Percentiles rank a stretch among this genome's conserved stretches.
These are phyloP conservation scores for Himalopsyche japonica DNA, from an alignment of 2,888 invertebrate species.

Conservation along the genomic window DNA sequence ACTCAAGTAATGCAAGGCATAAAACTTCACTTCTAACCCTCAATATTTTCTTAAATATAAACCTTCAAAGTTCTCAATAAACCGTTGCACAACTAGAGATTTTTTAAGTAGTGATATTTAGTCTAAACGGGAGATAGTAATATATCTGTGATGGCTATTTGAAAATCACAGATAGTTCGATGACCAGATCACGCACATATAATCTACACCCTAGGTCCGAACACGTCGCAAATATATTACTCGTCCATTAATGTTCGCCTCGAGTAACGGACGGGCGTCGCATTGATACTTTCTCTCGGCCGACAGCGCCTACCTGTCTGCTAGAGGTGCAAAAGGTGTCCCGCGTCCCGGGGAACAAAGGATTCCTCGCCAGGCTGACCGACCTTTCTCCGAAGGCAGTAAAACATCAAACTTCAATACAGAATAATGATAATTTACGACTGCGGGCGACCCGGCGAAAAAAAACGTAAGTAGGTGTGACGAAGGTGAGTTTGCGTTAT, in stretches of 20 bases:
- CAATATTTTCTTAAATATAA: no score
- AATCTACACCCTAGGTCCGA: not conserved
- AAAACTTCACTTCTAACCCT: no score
- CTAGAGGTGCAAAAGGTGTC: not conserved
- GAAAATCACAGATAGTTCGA: no score
- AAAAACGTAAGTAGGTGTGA: not conserved
- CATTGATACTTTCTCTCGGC: not conserved
- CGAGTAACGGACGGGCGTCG: not conserved
- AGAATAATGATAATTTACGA: constrained; percentile 38
- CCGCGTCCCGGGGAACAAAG: not conserved
- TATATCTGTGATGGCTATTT: no score
- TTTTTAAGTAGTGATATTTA: no score
- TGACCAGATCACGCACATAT: no score
- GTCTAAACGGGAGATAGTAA: no score
- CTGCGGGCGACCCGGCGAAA: not conserved
- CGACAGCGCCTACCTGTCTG: not conserved
- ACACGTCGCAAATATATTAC: not conserved
- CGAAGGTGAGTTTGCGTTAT: not conserved
- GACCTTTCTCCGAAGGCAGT: constrained; percentile 12
- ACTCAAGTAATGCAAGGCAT: no score
- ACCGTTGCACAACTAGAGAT: no score
- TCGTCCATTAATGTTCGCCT: not conserved
- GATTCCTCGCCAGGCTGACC: not conserved
- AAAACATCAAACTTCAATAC: constrained; percentile 39
- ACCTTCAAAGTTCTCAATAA: no score